Base-by-base conservation (phyloP, 2,888 invertebrate genomes). In the Eilema griseolum region DNA sequence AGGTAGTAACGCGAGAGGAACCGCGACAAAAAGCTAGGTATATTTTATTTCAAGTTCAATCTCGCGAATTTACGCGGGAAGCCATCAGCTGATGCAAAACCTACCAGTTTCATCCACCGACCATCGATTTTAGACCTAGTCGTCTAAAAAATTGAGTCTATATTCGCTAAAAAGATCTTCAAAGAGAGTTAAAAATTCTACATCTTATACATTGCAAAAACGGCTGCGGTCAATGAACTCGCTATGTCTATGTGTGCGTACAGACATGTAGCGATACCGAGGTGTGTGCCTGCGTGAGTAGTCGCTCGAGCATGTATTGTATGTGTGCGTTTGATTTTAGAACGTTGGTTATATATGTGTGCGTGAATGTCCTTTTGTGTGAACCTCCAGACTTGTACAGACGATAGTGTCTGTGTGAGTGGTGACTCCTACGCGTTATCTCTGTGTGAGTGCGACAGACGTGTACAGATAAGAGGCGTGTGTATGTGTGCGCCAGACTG, bases 161-260 rank as follows among this genome's bases (percentile, higher is more conserved):
- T 23, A 74, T 23, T 76, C 11, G 46, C 1, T 14, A 16, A 41
- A 72, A 78, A 73, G 66, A 63, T 72, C 10, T 4, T 57, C 66
- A 66, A 65, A 66, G 59, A 74, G 70, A 71, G 71, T 82, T 69
- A 82, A 80, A 80, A 81, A 62, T 67, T 74, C 64, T 70, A 78
- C 79, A 76, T 76, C 76, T 83, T 74, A 60, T 76, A 74, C 76
- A 73, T 85, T 86, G 88, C 88, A 88, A 89, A 90, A 88, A 88
- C 78, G 82, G 75, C 72, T 70, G 79, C 86, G 88, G 90, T 88
- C 90, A 84, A 77, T 83, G 89, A 89, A 87, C 90, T 79, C 31
- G 60, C 3, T 41, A 20, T 67, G 16, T 66, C 46, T 75, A 73
- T 85, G 83, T 79, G 81, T 71, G 73, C 62, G 75, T 75, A 59